phyloP scores from a whole-genome alignment of 1,140 invertebrate genomes.

The Liolophura sinensis region DNA sequence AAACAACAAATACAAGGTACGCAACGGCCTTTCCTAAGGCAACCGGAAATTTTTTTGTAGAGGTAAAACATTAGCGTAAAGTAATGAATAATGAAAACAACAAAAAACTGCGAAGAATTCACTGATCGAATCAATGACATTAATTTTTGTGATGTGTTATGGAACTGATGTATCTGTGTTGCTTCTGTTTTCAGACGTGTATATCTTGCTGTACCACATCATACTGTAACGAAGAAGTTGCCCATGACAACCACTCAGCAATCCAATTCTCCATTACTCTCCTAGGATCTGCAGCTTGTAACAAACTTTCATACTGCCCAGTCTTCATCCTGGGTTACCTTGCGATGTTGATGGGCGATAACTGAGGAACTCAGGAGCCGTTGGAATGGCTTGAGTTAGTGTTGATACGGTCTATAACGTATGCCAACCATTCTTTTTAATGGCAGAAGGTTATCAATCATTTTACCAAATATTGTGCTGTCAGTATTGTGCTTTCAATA shows the following conservation, averaged over 20 bases:
- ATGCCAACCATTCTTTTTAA: too few relatives aligned
- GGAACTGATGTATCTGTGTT: background rate
- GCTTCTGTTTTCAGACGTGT: constrained; percentile 26
- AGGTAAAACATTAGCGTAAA: background rate
- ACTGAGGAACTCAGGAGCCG: too few relatives aligned
- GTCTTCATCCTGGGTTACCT: too few relatives aligned
- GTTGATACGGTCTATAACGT: too few relatives aligned
- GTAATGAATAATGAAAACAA: background rate
- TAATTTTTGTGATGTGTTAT: background rate
- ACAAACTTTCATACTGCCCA: too few relatives aligned
- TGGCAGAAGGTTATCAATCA: too few relatives aligned
- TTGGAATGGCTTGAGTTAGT: too few relatives aligned
- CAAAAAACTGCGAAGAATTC: background rate
- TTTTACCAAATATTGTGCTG: too few relatives aligned
- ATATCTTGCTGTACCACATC: constrained; percentile 28
- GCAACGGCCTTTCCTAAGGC: too few relatives aligned
- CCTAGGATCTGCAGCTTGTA: background rate
- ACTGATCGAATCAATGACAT: background rate
- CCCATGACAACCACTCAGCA: constrained; percentile 21
- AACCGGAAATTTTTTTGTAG: too few relatives aligned
- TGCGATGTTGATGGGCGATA: too few relatives aligned
- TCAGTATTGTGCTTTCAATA: too few relatives aligned
- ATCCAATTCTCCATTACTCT: constrained; percentile 18
- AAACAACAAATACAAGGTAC: constrained; percentile 3
- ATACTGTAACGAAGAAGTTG: constrained; percentile 32